Base-by-base conservation (phyloP, 2,113 vertebrate genomes). In the Cacatua alba region DNA sequence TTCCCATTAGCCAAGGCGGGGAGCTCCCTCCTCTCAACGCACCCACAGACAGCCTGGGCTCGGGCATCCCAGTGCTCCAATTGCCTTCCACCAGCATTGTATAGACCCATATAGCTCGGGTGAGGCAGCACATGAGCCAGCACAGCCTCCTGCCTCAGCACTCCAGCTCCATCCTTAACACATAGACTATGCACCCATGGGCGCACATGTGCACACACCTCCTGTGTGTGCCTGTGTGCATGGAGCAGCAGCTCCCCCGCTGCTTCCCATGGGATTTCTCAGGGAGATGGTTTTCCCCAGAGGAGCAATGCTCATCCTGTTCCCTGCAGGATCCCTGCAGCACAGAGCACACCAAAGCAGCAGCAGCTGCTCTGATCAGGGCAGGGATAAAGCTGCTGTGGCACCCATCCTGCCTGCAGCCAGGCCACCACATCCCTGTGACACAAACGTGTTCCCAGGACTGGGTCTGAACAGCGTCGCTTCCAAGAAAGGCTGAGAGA, bases 391-490 rank as follows among this genome's bases (percentile, higher is more conserved):
- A 62, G 76, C 37, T 0, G 0, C 25, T 46, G 41, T 13, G 52
- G 10, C 60, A 35, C 17, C 24, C 60, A 16, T 20, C 64, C 77
- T 44, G 9, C 67, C 70, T 28, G 48, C 62, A 86, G 67, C 71
- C 57, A 24, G 49, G n/a, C n/a, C 48, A 60, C 24, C 13, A 2
- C 0, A 0, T 31, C 49, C 65, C 53, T 57, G 4, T 2, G 10
- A 19, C 13, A 55, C 35, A 41, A 8, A 67, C 9, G 6, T 10
- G 23, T 5, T 20, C 28, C 69, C 5, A 0, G 17, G 1, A 9
- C 7, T 0, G 1, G 51, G 1, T 55, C 12, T 1, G 2, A 57
- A 5, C 52, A 53, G 26, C 20, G 6, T 7, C 13, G 0, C 23
- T 39, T 23, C 11, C 25, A 13, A 35, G 33, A 35, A 9, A 23